phyloP scores from a whole-genome alignment of 2,113 vertebrate genomes.

The Prolemur simus region DNA sequence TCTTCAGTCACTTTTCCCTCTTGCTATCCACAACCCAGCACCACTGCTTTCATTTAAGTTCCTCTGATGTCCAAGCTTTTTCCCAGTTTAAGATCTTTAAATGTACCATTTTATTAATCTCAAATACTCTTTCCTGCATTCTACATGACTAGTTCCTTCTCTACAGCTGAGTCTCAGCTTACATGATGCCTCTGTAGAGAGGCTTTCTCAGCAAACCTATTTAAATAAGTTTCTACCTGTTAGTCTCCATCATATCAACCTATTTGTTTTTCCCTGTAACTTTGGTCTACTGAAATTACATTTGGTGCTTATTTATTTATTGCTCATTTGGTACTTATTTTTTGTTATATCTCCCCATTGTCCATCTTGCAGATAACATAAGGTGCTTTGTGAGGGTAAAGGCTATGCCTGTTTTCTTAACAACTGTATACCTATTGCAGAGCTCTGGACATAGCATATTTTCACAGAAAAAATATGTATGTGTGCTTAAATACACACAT shows the following conservation, averaged over 20 bases:
- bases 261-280: neutral
- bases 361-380: neutral
- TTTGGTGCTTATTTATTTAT: neutral
- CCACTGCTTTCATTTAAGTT: neutral
- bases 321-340: neutral
- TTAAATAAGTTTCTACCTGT: neutral
- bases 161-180: neutral
- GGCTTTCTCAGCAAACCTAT: neutral
- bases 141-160: neutral
- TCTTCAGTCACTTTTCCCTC: neutral
- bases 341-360: fast-evolving
- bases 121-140: neutral
- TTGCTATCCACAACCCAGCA: neutral
- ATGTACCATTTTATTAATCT: neutral
- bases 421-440: neutral
- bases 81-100: neutral
- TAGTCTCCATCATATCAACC: neutral
- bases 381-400: neutral
- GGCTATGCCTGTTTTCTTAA: neutral
- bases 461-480: neutral
- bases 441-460: neutral
- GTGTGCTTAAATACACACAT: neutral
- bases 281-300: neutral
- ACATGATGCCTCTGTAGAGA: neutral
- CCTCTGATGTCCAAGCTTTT: neutral